Base-by-base conservation (phyloP, 2,888 invertebrate genomes). In the Brenthis daphne region DNA sequence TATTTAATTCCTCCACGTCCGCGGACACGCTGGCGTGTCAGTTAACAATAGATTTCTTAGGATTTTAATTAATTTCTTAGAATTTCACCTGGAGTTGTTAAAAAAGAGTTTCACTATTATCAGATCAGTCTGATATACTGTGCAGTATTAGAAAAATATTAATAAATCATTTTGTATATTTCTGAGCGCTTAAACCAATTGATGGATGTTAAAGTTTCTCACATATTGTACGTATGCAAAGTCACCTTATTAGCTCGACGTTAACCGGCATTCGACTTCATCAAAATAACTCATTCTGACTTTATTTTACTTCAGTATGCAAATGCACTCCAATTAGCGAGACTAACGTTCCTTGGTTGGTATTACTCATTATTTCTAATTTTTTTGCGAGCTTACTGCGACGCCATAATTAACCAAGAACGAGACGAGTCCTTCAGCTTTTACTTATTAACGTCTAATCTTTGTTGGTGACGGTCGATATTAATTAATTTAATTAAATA, bases 371-470 rank as follows among this genome's bases (percentile, higher is more conserved):
- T 91, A 90, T 89, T 89, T 87, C 82, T 82, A 83, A 86, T 90
- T 89, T 60, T 54, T 82, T 90, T 80, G 80, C 79, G 77, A 76
- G 79, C 79, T 80, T 76, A 81, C 85, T 84, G 81, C 87, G 81
- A 79, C 79, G 78, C 79, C 78, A 81, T 90, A 88, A 90, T 90
- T 90, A 90, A 87, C 88, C 85, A 82, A 85, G 84, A 88, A 86
- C 87, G 84, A 83, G 85, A 84, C 83, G 84, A 80, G 85, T 87
- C 85, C 87, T 88, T 86, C 86, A 86, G 81, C 80, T 82, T 85
- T 86, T 83, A 85, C 89, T 90, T 90, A 90, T 90, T 91, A 90
- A 89, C 86, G 86, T 89, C 88, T 90, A 90, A 90, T 92, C 89
- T 90, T 84, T 84, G 85, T 85, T 83, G 80, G 82, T 83, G 82